These are phyloP conservation scores for Oithona nana DNA, from an alignment of 2,888 invertebrate species.

Conservation along the genomic window DNA sequence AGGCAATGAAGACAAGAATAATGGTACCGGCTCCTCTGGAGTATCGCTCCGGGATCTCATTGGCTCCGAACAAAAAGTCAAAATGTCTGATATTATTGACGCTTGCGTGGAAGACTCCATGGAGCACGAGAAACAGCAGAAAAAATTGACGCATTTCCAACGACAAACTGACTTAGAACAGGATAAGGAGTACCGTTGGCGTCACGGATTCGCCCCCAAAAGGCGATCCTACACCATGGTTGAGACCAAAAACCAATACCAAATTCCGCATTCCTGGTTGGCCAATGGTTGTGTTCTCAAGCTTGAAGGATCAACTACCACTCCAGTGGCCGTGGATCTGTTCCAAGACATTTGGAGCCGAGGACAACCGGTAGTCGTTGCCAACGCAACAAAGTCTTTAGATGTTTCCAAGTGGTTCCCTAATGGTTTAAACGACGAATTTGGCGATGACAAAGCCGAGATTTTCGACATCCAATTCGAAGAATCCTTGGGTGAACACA, in stretches of 20 bases:
- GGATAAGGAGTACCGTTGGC: conserved; percentile 40
- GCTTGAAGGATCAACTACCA: conserved; percentile 28
- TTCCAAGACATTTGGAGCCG: conserved; percentile 64
- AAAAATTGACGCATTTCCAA: not conserved
- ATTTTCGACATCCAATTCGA: conserved; percentile 82
- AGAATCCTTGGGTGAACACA: conserved; percentile 66
- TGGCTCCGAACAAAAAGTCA: conserved; percentile 37
- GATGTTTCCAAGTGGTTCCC: conserved; percentile 72
- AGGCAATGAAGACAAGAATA: not conserved
- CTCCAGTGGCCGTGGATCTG: conserved; percentile 52
- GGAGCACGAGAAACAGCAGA: not conserved
- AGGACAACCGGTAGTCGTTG: conserved; percentile 80
- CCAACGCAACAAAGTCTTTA: conserved; percentile 57
- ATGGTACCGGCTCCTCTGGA: conserved; percentile 41
- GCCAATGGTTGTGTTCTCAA: conserved; percentile 75
- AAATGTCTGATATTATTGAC: conserved; percentile 57
- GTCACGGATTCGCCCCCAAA: conserved; percentile 43
- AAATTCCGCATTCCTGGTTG: conserved; percentile 80
- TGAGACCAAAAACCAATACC: conserved; percentile 56
- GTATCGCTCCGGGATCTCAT: conserved; percentile 32
- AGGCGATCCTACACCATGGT: conserved; percentile 60
- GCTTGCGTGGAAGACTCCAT: conserved; percentile 30
- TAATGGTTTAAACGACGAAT: conserved; percentile 69
- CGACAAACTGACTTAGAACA: conserved; percentile 34
- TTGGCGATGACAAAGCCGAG: conserved; percentile 77